Evolutionary conservation across 1,140 invertebrate genomes (phyloP), one percentile per base, ranked within the genome.

Genomic region (Copidosoma floridanum): DNA sequence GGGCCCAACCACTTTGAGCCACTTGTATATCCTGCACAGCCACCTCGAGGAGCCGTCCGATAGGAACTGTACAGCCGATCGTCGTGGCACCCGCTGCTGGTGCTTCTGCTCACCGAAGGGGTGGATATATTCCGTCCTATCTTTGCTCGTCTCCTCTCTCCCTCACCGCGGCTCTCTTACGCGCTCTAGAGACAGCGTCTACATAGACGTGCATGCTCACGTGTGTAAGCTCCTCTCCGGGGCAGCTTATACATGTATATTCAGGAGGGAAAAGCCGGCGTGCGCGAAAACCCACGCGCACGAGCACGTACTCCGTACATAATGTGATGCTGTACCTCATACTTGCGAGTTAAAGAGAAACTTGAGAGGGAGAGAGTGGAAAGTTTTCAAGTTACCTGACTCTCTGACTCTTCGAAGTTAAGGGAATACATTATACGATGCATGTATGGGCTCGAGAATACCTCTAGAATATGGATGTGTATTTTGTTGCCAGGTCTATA

Each of bases 51-150:
- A 72, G 73, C 70, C 71, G 72, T 75, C 71, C 65, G 73, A 75
- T 73, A 74, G 69, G 74, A 75, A 78, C 77, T 79, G 77, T 77
- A 75, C 75, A 71, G 74, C 75, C 68, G 75, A 77, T 76, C 76
- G 76, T 78, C 75, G 75, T 75, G 76, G 74, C 74, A 75, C 66
- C 68, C 68, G 43, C 35, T 41, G 32, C 27, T 69, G 74, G n/a
- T n/a, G n/a, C n/a, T n/a, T n/a, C n/a, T n/a, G n/a, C n/a, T n/a
- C n/a, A n/a, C n/a, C 74, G 74, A 77, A 74, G 75, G 73, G 75
- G 74, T n/a, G n/a, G n/a, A n/a, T n/a, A n/a, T n/a, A n/a, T n/a
- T n/a, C 73, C 74, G 74, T 77, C 67, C 72, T 68, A 67, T 72
- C 65, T 69, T 26, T 62, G 71, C 71, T 69, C 73, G 38, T n/a